Base-by-base conservation (phyloP, 2,113 vertebrate species). In the Alethe diademata region DNA sequence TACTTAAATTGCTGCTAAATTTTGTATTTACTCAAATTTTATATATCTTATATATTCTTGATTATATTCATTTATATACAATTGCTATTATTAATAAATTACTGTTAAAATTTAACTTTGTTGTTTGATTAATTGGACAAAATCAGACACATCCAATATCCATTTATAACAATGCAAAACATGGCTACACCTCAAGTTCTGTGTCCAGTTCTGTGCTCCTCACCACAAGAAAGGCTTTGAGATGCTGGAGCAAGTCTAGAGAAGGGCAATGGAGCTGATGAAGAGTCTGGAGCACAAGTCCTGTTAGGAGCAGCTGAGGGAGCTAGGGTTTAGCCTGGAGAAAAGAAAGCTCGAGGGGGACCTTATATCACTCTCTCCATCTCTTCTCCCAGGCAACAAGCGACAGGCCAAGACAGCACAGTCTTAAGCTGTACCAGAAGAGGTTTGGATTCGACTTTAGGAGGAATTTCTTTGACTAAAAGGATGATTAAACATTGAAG, bases 351-450 rank as follows among this genome's bases (percentile, higher is more conserved):
- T 72, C 13, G 2, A 13, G 15, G 20, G 4, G 3, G 6, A 58
- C 2, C 5, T 45, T n/a, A 1, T 6, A 29, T 53, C 4, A 33
- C 36, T 23, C 16, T 47, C 18, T 38, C 5, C 0, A 7, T 17
- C 16, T 67, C 45, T 80, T 66, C 31, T 45, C 19, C 19, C 28
- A 25, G 24, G 13, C 38, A 58, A 13, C 14, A 19, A 51, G 12
- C 0, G 0, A 14, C 33, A 45, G 42, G 60, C 14, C 8, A 40
- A 24, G 8, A 45, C 23, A 12, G 51, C 28, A 26, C 8, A 57
- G 20, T 23, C 14, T 57, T n/a, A n/a, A 81, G 9, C 13, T 53
- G 28, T 38, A 24, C 15, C 24, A 53, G 53, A 38, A 28, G 19
- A 74, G 4, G 23, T 81, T 60, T 53, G 40, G 15, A 31, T 29